A percentile compares a stretch with the other conserved stretches of the same genome.
phyloP scores from a whole-genome alignment of 2,797 vertebrate genomes.

The Argyrosomus regius region DNA sequence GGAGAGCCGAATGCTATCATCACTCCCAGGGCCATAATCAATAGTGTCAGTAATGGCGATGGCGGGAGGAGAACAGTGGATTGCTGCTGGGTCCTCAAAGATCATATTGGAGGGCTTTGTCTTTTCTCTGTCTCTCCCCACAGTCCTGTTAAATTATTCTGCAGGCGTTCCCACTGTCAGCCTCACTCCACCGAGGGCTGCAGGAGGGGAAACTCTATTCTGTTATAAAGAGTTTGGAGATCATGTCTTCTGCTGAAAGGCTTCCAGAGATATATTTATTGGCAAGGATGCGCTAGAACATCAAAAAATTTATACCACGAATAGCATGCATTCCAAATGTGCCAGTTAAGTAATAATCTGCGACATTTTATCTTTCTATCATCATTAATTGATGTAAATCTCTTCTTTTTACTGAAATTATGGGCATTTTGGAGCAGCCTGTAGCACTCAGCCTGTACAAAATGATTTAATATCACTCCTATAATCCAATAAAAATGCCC shows the following conservation, averaged over 20 bases:
- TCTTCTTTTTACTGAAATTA: slow-evolving; percentile 15
- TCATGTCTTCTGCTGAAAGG: slow-evolving; percentile 47
- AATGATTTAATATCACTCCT: slow-evolving; percentile 7
- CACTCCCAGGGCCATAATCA: slow-evolving; percentile 88
- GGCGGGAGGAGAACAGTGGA: slow-evolving; percentile 69
- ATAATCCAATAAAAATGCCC: slow-evolving; percentile 18
- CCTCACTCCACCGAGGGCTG: slow-evolving; percentile 42
- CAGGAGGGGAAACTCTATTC: slow-evolving; percentile 44
- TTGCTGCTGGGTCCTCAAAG: slow-evolving; percentile 74
- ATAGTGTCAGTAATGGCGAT: slow-evolving; percentile 87
- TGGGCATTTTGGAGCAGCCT: slow-evolving; percentile 5
- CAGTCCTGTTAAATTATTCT: slow-evolving; percentile 71
- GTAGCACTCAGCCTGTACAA: background rate
- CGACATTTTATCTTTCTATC: slow-evolving; percentile 20
- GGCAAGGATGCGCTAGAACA: slow-evolving; percentile 9
- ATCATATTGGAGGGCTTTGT: slow-evolving; percentile 78
- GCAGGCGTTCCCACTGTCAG: slow-evolving; percentile 57
- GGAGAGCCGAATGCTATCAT: slow-evolving; percentile 87
- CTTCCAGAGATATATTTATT: slow-evolving; percentile 35
- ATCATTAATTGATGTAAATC: slow-evolving; percentile 2
- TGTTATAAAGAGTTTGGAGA: slow-evolving; percentile 40
- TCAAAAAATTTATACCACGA: slow-evolving; percentile 24
- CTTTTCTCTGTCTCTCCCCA: slow-evolving; percentile 70
- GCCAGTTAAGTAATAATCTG: background rate
- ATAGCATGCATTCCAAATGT: slow-evolving; percentile 1